phyloP scores from a whole-genome alignment of 1,140 invertebrate species.

The Saxidomus purpurata region DNA sequence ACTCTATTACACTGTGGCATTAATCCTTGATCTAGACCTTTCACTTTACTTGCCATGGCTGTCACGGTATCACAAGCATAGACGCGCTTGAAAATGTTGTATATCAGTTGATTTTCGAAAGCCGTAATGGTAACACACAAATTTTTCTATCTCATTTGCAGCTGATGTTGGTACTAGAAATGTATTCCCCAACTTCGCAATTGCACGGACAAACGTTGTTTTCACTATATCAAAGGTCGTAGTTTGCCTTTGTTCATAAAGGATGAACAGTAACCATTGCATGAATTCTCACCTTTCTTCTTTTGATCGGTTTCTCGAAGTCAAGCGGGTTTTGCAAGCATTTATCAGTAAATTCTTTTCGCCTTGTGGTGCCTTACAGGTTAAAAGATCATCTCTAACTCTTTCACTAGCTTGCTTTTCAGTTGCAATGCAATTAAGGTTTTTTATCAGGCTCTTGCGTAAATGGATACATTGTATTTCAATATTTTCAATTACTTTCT shows the following conservation, averaged over 20 bases:
- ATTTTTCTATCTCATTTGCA: background rate
- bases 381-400: background rate
- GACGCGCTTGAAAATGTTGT: background rate
- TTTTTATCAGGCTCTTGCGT: too few relatives aligned
- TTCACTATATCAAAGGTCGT: background rate
- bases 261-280: background rate
- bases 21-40: background rate
- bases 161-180: background rate
- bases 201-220: background rate
- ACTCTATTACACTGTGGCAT: background rate
- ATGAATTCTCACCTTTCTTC: background rate
- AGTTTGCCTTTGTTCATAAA: background rate
- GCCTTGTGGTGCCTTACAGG: background rate
- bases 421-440: background rate
- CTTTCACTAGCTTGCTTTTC: background rate
- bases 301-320: slow-evolving; percentile 21
- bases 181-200: background rate
- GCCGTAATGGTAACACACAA: background rate
- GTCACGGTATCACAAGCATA: background rate
- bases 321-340: background rate
- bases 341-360: background rate
- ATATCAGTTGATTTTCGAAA: background rate
- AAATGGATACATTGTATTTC: background rate
- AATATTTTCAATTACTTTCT: background rate
- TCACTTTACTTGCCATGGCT: background rate